A percentile compares a stretch with the other conserved stretches of the same genome.
Evolutionary conservation across 2,888 invertebrate species (phyloP).

Genomic region (Blera fallax): DNA sequence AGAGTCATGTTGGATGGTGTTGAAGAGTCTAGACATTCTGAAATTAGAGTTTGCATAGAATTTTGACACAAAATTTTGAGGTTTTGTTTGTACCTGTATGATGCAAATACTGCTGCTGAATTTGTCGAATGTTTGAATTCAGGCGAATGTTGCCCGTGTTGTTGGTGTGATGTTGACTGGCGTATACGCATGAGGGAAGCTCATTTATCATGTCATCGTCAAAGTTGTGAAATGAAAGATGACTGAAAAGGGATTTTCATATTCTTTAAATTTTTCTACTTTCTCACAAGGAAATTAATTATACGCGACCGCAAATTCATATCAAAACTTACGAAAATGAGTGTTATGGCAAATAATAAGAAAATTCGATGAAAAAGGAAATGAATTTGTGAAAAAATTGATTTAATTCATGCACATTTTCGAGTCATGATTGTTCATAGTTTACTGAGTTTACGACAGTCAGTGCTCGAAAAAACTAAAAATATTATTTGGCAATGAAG

Average conservation of each 20-base stretch:
- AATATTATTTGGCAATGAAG: no score
- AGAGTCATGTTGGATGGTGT: constrained; percentile 77
- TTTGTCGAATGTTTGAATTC: constrained; percentile 79
- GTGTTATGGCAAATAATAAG: no score
- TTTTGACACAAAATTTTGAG: not conserved
- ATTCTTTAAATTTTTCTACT: no score
- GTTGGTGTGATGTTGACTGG: constrained; percentile 82
- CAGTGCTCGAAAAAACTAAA: no score
- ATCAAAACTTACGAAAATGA: no score
- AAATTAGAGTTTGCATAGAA: not conserved
- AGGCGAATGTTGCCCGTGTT: constrained; percentile 76
- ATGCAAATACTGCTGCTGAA: constrained; percentile 81
- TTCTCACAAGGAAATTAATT: no score
- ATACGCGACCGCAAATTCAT: no score
- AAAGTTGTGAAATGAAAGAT: constrained; percentile 80
- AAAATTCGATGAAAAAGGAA: no score
- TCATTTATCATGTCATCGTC: constrained; percentile 85
- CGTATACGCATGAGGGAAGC: constrained; percentile 92
- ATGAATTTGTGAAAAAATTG: no score
- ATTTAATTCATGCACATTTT: no score
- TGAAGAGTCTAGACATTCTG: constrained; percentile 71
- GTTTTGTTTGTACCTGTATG: constrained; percentile 77
- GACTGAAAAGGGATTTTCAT: constrained; percentile 74
- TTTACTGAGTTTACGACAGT: no score
- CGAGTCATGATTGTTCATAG: no score